Percentiles rank a stretch among this genome's conserved stretches.
phyloP scores from a whole-genome alignment of 2,113 vertebrate species.

The Amphiprion percula region DNA sequence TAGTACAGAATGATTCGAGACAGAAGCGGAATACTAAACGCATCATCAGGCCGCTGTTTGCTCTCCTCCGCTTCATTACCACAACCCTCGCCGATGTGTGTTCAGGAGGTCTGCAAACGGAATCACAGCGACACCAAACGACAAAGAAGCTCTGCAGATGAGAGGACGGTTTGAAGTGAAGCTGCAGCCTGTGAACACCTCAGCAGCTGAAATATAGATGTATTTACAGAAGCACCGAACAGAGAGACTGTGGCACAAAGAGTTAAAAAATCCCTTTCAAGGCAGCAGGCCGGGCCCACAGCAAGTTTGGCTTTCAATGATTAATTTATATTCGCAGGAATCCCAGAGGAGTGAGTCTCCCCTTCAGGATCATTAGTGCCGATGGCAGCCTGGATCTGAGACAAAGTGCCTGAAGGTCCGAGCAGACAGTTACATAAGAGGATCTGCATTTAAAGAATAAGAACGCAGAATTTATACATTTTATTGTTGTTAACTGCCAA shows the following conservation, averaged over 20 bases:
- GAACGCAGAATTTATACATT: no score
- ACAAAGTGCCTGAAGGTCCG: not conserved
- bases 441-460: not conserved
- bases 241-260: not conserved
- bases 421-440: not conserved
- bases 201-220: conserved; percentile 22
- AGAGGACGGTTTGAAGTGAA: not conserved
- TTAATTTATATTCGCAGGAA: conserved; percentile 61
- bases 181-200: conserved; percentile 11
- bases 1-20: not conserved
- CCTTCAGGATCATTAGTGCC: conserved; percentile 22
- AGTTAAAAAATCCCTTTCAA: conserved; percentile 34
- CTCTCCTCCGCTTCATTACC: not conserved
- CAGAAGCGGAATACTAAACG: conserved; percentile 32
- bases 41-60: no score
- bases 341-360: conserved; percentile 40
- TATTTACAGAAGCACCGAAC: conserved; percentile 9
- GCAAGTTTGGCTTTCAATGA: conserved; percentile 62
- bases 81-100: no score
- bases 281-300: conserved; percentile 57
- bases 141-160: not conserved
- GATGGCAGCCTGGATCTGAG: not conserved
- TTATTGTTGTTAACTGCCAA: no score
- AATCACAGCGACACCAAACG: conserved; percentile 31
- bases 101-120: not conserved